A percentile compares a stretch with the other conserved stretches of the same genome.
Conservation (phyloP, 1,140 invertebrate species). For the Leptopilina clavipes region DNA sequence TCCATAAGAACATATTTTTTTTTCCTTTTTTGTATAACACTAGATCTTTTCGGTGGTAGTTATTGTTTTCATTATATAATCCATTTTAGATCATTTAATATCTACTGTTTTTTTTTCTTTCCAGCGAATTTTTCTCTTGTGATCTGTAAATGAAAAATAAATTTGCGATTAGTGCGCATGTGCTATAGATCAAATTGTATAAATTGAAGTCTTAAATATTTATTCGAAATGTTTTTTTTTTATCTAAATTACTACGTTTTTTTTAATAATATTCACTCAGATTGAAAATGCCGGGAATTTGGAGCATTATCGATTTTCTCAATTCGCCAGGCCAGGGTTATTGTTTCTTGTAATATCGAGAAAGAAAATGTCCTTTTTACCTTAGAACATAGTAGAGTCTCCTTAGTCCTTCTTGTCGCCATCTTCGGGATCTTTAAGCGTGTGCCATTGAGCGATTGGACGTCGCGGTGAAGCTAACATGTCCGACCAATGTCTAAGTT, state of each 20-base stretch:
- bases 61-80: constrained; percentile 58
- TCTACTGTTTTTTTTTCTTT: constrained; percentile 48
- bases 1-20: constrained; percentile 73
- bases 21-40: too few relatives aligned
- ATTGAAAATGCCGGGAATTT: too few relatives aligned
- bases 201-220: too few relatives aligned
- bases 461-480: constrained; percentile 98
- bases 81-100: constrained; percentile 50
- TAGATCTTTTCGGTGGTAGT: constrained; percentile 65
- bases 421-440: constrained; percentile 96
- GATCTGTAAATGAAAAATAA: not conserved
- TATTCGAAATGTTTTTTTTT: too few relatives aligned
- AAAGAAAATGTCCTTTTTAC: too few relatives aligned
- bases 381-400: constrained; percentile 50
- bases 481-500: constrained; percentile 99
- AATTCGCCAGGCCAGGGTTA: too few relatives aligned
- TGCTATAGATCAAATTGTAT: too few relatives aligned
- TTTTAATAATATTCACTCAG: too few relatives aligned
- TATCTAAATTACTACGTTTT: too few relatives aligned
- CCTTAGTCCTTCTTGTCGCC: constrained; percentile 91
- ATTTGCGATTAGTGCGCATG: too few relatives aligned
- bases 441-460: constrained; percentile 99
- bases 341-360: too few relatives aligned
- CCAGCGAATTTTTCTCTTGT: constrained; percentile 41
- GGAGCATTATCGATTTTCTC: too few relatives aligned